Conservation (phyloP, 2,888 invertebrate species). For the Apotomis capreana region DNA sequence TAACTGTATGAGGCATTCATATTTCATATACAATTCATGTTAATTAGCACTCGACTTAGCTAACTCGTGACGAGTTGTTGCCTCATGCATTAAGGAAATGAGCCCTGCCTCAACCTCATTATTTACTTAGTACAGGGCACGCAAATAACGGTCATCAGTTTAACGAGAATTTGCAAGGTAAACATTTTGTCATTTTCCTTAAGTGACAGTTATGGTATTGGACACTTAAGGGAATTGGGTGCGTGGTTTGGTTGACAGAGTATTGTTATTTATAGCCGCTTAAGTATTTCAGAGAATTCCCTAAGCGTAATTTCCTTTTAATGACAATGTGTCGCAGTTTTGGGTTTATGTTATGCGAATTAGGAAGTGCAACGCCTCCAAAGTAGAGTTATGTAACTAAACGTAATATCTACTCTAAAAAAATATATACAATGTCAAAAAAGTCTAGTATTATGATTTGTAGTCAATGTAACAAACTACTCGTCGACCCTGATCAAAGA, state of each 20-base stretch:
- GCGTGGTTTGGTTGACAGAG: slow-evolving; percentile 8
- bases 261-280: not conserved
- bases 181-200: slow-evolving; percentile 18
- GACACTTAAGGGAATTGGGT: not conserved
- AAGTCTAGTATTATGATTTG: too few species aligned
- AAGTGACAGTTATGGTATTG: slow-evolving; percentile 2
- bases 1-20: not conserved
- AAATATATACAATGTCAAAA: too few species aligned
- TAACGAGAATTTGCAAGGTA: slow-evolving; percentile 31
- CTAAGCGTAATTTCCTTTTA: not conserved
- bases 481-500: too few species aligned
- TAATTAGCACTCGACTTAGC: slow-evolving; percentile 8
- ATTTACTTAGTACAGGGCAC: slow-evolving; percentile 8
- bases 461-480: too few species aligned
- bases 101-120: not conserved
- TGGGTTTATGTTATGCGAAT: too few species aligned
- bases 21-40: slow-evolving; percentile 2
- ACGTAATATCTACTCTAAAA: too few species aligned
- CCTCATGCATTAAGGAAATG: slow-evolving; percentile 33
- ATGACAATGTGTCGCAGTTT: too few species aligned
- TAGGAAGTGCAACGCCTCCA: too few species aligned
- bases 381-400: too few species aligned
- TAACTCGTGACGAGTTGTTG: slow-evolving; percentile 20
- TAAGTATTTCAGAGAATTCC: not conserved
- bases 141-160: slow-evolving; percentile 20